Conservation (phyloP, 2,113 vertebrate genomes). For the Anser brachyrhynchus region DNA sequence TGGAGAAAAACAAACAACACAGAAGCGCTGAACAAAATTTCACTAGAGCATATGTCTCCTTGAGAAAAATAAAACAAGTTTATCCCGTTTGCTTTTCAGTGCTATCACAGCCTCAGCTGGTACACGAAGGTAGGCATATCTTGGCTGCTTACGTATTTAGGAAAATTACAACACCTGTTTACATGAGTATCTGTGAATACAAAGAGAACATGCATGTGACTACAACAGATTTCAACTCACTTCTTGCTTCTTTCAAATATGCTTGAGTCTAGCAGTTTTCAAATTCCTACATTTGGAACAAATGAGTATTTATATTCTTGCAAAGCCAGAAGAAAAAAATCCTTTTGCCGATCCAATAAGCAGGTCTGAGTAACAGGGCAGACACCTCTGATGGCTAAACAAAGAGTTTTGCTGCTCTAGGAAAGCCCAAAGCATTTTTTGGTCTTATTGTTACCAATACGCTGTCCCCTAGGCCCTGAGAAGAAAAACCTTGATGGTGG, state of each 20-base stretch:
- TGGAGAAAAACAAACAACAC: neutral
- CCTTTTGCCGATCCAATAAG: neutral
- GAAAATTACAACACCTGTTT: neutral
- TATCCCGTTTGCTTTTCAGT: neutral
- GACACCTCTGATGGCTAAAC: neutral
- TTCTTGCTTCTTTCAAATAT: neutral
- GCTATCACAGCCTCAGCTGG: neutral
- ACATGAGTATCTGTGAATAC: neutral
- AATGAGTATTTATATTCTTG: neutral
- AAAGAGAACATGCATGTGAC: neutral
- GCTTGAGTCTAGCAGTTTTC: rapidly evolving
- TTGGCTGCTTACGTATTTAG: neutral
- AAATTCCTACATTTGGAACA: neutral
- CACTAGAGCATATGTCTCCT: neutral
- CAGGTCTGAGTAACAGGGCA: neutral
- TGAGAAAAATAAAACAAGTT: neutral
- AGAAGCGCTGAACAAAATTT: neutral
- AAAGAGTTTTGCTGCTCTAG: neutral
- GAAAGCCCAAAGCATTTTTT: neutral
- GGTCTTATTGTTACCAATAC: neutral
- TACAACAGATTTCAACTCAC: neutral
- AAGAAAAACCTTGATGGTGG: neutral
- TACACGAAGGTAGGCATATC: neutral
- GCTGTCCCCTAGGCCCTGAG: neutral
- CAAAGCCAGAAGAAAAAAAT: neutral